Percentiles rank a stretch among this genome's conserved stretches.
Evolutionary conservation across 2,797 vertebrate genomes (phyloP).

Genomic region (Kryptopterus vitreolus): DNA sequence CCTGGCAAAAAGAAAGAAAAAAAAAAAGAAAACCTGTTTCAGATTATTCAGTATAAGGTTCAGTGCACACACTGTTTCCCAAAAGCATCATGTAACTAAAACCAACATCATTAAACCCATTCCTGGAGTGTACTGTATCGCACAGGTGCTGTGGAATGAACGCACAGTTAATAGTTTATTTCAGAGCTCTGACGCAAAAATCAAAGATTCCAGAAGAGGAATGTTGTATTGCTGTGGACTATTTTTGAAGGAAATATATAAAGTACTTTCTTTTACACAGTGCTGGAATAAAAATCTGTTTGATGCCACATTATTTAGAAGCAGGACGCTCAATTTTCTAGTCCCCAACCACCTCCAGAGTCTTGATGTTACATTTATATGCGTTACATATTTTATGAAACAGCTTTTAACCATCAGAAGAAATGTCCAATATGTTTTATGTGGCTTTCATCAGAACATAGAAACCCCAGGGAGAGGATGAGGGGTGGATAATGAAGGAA

Average conservation of each 20-base stretch:
- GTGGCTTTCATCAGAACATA: conserved; percentile 85
- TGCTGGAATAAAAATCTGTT: no score
- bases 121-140: background rate
- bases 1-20: conserved; percentile 24
- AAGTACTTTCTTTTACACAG: no score
- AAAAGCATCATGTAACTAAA: conserved; percentile 18
- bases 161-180: background rate
- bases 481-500: background rate
- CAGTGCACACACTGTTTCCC: background rate
- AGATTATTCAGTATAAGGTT: background rate
- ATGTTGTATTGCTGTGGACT: no score
- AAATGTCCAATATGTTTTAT: conserved; percentile 93
- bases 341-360: no score
- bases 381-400: no score
- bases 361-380: no score
- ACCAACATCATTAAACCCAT: conserved; percentile 1
- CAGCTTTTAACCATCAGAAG: conserved; percentile 86
- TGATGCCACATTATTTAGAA: no score
- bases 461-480: conserved; percentile 71
- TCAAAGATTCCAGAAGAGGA: background rate
- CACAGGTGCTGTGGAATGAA: background rate
- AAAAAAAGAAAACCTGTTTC: no score
- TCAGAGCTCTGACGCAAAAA: background rate
- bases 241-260: no score
- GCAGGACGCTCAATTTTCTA: no score